Base-by-base conservation (phyloP, 1,140 invertebrate species). In the Gonatopus flavifemur region DNA sequence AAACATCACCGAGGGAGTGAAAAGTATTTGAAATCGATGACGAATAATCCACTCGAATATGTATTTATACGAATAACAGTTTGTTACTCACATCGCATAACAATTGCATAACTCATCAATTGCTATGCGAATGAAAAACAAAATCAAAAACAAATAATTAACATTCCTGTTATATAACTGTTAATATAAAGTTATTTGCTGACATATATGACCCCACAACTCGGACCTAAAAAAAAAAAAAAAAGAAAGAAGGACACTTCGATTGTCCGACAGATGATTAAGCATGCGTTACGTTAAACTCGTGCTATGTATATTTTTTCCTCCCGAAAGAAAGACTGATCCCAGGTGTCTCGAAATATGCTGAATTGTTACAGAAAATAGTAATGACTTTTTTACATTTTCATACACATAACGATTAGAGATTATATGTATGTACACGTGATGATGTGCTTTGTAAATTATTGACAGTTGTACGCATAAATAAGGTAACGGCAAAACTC, bases 241-340 rank as follows among this genome's bases (percentile, higher is more conserved):
- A 28, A 28, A 28, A 12, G 6, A 12, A 28, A 28, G 6, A 7
- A 7, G 25, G 6, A 6, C 6, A 6, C 25, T 28, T 7, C 12
- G 25, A 28, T 7, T 12, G 12, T 41, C 28, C 36, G 15, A 39
- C 19, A 39, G n/a, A n/a, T 18, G 19, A 28, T 28, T 49, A 44
- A 25, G 24, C 44, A 50, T 49, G 46, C 43, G 38, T 43, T 47
- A 42, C 32, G 33, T 57, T 61, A 45, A 46, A 43, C 33, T 49
- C 33, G 36, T 47, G 31, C 61, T 50, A 48, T 52, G 40, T 28
- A 40, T 12, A n/a, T 38, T 22, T 50, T 44, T 54, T 56, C 20
- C 55, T 36, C 55, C 51, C 31, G 57, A 45, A 57, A 55, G 25
- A 50, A 62, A 58, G 59, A 62, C 59, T 62, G 60, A 62, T 57